Evolutionary conservation across 2,888 invertebrate genomes (phyloP).

Genomic region (Lymantria monacha): DNA sequence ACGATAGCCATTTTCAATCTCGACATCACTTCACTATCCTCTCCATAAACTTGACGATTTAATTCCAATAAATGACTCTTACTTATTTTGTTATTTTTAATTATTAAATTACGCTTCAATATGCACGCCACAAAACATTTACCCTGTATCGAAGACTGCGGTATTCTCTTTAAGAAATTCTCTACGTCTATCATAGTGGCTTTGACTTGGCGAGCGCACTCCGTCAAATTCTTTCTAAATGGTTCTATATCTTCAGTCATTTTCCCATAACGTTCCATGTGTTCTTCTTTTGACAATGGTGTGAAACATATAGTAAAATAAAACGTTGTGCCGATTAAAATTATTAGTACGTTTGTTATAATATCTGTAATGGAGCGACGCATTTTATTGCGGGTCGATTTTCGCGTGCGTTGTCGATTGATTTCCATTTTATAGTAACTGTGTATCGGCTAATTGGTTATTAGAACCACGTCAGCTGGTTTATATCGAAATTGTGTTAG

Average conservation of each 20-base stretch:
- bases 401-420: constrained; percentile 37
- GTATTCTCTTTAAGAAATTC: constrained; percentile 63
- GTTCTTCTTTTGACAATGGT: constrained; percentile 64
- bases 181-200: constrained; percentile 65
- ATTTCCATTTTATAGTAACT: constrained; percentile 32
- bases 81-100: constrained; percentile 61
- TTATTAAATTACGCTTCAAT: constrained; percentile 62
- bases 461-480: constrained; percentile 30
- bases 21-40: constrained; percentile 64
- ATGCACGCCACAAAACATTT: constrained; percentile 76
- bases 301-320: constrained; percentile 52
- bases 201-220: constrained; percentile 68
- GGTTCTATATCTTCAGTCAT: constrained; percentile 64
- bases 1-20: constrained; percentile 54
- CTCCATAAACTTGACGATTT: constrained; percentile 61
- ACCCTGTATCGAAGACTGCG: constrained; percentile 59
- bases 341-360: constrained; percentile 31
- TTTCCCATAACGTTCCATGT: constrained; percentile 52
- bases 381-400: constrained; percentile 37
- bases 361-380: constrained; percentile 27
- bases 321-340: constrained; percentile 42
- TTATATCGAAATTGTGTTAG: not conserved
- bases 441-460: constrained; percentile 50
- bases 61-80: constrained; percentile 53
- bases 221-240: constrained; percentile 64